Evolutionary conservation across 1,140 invertebrate genomes (phyloP).

Genomic region (Cephus cinctus): DNA sequence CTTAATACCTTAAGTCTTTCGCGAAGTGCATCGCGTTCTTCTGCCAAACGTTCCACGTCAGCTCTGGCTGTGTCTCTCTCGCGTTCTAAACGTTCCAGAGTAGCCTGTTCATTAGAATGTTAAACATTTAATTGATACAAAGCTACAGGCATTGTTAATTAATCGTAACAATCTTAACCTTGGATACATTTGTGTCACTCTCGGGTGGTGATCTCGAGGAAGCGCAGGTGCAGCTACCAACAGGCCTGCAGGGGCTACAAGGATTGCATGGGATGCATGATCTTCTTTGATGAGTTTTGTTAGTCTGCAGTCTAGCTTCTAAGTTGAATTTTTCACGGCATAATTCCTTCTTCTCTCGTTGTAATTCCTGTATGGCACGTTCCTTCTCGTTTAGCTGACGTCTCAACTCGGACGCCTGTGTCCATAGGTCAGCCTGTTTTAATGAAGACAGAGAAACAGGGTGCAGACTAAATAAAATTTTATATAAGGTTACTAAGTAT

Average conservation of each 20-base stretch:
- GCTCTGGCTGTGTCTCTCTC: slow-evolving; percentile 56
- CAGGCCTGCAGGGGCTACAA: slow-evolving; percentile 23
- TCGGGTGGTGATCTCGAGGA: slow-evolving; percentile 9
- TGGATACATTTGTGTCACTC: slow-evolving; percentile 15
- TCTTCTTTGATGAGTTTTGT: slow-evolving; percentile 26
- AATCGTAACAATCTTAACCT: slow-evolving; percentile 20
- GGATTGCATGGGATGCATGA: slow-evolving; percentile 30
- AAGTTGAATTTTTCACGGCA: slow-evolving; percentile 50
- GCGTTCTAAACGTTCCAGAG: slow-evolving; percentile 52
- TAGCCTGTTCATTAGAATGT: slow-evolving; percentile 26
- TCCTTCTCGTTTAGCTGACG: slow-evolving; percentile 49
- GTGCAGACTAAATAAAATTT: too few relatives aligned
- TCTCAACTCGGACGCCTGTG: slow-evolving; percentile 39
- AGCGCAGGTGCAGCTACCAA: slow-evolving; percentile 19
- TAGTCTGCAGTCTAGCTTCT: slow-evolving; percentile 40
- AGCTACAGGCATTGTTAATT: not conserved
- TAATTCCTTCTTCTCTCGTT: slow-evolving; percentile 50
- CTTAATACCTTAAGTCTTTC: slow-evolving; percentile 55
- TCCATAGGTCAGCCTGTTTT: slow-evolving; percentile 24
- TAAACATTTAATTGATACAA: not conserved
- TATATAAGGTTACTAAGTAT: too few relatives aligned
- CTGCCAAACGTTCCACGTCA: slow-evolving; percentile 57
- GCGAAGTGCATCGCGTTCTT: slow-evolving; percentile 58
- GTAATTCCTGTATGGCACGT: slow-evolving; percentile 41
- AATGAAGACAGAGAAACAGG: slow-evolving; percentile 6